phyloP scores from a whole-genome alignment of 2,888 invertebrate species.

The Omphaloscelis lunosa region DNA sequence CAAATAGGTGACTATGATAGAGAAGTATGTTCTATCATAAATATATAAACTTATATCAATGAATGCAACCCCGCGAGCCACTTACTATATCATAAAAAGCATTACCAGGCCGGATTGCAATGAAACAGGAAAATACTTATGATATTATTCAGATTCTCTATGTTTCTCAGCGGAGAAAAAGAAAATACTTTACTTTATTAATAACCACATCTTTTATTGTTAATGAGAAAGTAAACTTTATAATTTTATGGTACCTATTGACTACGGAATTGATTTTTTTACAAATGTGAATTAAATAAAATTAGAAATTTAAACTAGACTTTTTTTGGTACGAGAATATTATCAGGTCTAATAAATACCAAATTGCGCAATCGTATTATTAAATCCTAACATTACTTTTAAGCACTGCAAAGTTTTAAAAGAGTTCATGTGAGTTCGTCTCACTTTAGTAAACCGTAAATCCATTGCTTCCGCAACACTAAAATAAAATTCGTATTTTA shows the following conservation, averaged over 20 bases:
- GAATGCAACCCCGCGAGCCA: conserved; percentile 18
- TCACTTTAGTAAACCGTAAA: conserved; percentile 24
- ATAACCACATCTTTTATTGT: conserved; percentile 10
- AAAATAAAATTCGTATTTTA: conserved; percentile 70
- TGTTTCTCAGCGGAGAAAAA: conserved; percentile 6
- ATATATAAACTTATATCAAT: not conserved
- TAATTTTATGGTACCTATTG: not conserved
- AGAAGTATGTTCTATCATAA: not conserved
- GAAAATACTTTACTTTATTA: conserved; percentile 25
- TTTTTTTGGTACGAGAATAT: not conserved
- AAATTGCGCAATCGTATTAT: not conserved
- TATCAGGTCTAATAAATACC: not conserved
- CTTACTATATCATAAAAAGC: conserved; percentile 16
- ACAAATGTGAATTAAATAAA: no score
- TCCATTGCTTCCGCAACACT: conserved; percentile 57
- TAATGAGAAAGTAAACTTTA: conserved; percentile 4
- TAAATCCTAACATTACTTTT: not conserved
- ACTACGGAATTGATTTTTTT: not conserved
- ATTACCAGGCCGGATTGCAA: conserved; percentile 17
- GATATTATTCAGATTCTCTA: conserved; percentile 41
- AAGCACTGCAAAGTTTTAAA: conserved; percentile 16
- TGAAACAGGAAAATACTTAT: conserved; percentile 59
- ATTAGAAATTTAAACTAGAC: not conserved
- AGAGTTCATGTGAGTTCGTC: conserved; percentile 13
- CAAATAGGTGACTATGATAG: not conserved